These are phyloP conservation scores for Callorhinus ursinus DNA, from an alignment of 2,113 vertebrate species.

Conservation along the genomic window DNA sequence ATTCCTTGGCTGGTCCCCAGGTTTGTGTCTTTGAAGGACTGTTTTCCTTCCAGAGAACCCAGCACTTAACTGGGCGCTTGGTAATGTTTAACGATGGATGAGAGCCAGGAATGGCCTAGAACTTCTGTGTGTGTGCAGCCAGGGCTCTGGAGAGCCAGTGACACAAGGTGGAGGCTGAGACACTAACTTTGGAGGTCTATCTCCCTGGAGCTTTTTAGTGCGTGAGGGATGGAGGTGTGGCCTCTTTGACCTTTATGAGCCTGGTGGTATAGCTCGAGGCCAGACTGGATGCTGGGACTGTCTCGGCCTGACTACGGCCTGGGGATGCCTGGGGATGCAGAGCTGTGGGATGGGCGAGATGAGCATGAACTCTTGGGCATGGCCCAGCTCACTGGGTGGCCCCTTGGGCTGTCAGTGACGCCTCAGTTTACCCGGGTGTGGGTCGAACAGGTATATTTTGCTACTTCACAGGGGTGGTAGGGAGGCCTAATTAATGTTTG, in stretches of 20 bases:
- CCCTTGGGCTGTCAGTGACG: conserved; percentile 40
- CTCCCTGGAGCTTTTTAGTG: background rate
- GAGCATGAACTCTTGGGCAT: background rate
- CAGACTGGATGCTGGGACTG: background rate
- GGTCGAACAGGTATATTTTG: conserved; percentile 57
- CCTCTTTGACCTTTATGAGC: background rate
- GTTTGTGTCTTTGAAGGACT: background rate
- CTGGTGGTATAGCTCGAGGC: background rate
- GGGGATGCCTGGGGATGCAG: background rate
- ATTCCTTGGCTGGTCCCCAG: background rate
- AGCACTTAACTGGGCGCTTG: background rate
- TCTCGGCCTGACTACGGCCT: background rate
- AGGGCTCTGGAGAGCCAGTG: background rate
- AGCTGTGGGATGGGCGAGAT: background rate
- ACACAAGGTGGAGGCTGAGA: background rate
- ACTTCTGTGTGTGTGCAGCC: background rate
- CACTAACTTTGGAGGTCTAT: background rate
- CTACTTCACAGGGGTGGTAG: conserved; percentile 65
- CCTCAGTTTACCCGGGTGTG: conserved; percentile 78
- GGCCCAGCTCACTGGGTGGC: conserved; percentile 70
- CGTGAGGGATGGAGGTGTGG: background rate
- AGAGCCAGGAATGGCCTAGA: background rate
- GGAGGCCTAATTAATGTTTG: conserved; percentile 79
- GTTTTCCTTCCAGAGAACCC: background rate
- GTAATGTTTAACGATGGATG: background rate